Percentiles rank a stretch among this genome's conserved stretches.
These are phyloP conservation scores for Potamilus streckersoni DNA, from an alignment of 1,140 invertebrate genomes.

Conservation along the genomic window DNA sequence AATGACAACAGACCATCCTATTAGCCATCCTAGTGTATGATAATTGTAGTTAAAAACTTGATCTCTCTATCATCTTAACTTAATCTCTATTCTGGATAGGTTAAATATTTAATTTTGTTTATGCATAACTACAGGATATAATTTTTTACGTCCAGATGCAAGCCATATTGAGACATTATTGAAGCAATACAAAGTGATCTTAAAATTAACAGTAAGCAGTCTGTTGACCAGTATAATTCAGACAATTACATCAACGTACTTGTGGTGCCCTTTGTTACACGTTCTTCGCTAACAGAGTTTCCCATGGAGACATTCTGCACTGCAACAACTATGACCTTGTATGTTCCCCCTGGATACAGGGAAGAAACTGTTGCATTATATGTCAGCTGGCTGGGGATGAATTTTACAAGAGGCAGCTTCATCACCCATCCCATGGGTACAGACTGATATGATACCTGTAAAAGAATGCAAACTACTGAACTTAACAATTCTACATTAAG, in stretches of 20 bases:
- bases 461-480: neutral
- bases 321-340: constrained; percentile 20
- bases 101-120: no score
- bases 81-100: no score
- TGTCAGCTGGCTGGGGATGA: constrained; percentile 3
- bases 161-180: no score
- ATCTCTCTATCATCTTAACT: no score
- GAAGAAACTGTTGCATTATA: constrained; percentile 11
- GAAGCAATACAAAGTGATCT: no score
- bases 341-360: constrained; percentile 23
- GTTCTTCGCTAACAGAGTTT: constrained; percentile 6
- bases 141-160: no score
- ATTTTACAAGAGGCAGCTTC: constrained; percentile 10
- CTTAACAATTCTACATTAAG: no score
- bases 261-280: constrained; percentile 15
- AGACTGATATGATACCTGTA: constrained; percentile 20
- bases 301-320: constrained; percentile 30
- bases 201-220: no score
- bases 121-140: no score
- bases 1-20: no score
- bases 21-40: no score
- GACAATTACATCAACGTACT: constrained; percentile 6
- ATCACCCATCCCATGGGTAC: constrained; percentile 1
- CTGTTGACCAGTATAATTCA: neutral
- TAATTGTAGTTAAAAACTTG: no score